These are phyloP conservation scores for Eristalinus sepulchralis DNA, from an alignment of 2,888 invertebrate species.

Conservation along the genomic window DNA sequence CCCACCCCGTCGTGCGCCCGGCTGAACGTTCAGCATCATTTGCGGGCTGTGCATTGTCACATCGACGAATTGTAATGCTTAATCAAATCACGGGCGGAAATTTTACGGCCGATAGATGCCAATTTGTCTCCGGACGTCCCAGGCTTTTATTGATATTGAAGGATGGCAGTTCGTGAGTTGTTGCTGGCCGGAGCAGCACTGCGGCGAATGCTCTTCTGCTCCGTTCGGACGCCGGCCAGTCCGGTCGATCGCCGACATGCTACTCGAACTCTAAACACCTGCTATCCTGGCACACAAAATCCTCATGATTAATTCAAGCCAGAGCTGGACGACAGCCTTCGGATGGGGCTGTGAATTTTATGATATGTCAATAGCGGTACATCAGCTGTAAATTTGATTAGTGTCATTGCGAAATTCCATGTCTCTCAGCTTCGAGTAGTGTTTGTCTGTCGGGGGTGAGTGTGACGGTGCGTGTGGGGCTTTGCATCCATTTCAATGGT, in stretches of 20 bases:
- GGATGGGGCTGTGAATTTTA: slow-evolving; percentile 39
- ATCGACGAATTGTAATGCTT: slow-evolving; percentile 67
- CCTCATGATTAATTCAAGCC: slow-evolving; percentile 63
- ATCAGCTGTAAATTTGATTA: slow-evolving; percentile 69
- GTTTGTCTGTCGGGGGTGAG: slow-evolving; percentile 35
- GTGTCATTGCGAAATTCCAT: slow-evolving; percentile 48
- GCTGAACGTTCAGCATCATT: slow-evolving; percentile 44
- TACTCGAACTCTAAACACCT: slow-evolving; percentile 28
- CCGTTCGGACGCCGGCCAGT: neutral
- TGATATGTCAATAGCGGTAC: slow-evolving; percentile 64
- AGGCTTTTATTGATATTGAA: slow-evolving; percentile 65
- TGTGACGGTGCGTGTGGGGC: neutral
- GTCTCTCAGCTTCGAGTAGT: slow-evolving; percentile 27
- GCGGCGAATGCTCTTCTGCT: slow-evolving; percentile 3
- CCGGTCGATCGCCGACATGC: neutral
- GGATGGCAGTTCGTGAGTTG: slow-evolving; percentile 25
- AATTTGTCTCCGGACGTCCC: slow-evolving; percentile 56
- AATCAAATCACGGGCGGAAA: slow-evolving; percentile 67
- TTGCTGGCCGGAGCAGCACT: neutral
- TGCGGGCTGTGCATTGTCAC: slow-evolving; percentile 58
- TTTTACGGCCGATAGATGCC: slow-evolving; percentile 67
- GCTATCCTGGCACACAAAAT: slow-evolving; percentile 32
- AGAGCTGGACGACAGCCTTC: neutral
- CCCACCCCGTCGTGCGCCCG: neutral
- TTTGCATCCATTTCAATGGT: neutral